A percentile compares a stretch with the other conserved stretches of the same genome.
phyloP scores from a whole-genome alignment of 1,140 invertebrate species.

The Neodiprion pinetum region DNA sequence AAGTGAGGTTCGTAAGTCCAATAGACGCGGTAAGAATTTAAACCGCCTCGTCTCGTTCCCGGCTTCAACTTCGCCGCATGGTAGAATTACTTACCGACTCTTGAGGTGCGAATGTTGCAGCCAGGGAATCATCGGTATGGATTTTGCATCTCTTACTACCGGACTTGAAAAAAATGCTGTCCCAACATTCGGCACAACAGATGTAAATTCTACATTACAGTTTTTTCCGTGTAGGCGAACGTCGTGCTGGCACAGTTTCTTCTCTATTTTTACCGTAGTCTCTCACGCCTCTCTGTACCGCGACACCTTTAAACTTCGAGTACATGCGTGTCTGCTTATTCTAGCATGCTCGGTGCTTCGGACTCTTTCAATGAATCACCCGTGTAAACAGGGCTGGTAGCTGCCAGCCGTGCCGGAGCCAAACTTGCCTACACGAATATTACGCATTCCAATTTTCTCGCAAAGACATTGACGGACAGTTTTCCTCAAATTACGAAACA shows the following conservation, averaged over 20 bases:
- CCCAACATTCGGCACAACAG: no score
- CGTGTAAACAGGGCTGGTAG: neutral
- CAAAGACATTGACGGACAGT: neutral
- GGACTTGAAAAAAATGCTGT: no score
- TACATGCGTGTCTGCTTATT: no score
- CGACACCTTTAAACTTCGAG: no score
- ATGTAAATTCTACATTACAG: no score
- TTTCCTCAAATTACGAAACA: neutral
- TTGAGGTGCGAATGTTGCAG: no score
- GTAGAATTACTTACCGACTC: no score
- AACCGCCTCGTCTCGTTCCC: neutral
- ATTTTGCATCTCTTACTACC: no score
- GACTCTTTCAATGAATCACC: neutral
- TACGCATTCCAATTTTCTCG: neutral
- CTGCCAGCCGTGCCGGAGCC: neutral
- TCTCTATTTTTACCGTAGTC: neutral
- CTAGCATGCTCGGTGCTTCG: neutral
- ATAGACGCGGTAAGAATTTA: neutral
- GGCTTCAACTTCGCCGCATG: no score
- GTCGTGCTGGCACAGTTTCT: neutral
- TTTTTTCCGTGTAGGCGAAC: neutral
- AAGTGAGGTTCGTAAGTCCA: neutral
- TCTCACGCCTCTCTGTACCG: neutral
- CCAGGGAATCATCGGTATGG: no score
- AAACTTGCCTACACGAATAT: neutral